phyloP scores from a whole-genome alignment of 2,888 invertebrate genomes.

The Salpingus planirostris region DNA sequence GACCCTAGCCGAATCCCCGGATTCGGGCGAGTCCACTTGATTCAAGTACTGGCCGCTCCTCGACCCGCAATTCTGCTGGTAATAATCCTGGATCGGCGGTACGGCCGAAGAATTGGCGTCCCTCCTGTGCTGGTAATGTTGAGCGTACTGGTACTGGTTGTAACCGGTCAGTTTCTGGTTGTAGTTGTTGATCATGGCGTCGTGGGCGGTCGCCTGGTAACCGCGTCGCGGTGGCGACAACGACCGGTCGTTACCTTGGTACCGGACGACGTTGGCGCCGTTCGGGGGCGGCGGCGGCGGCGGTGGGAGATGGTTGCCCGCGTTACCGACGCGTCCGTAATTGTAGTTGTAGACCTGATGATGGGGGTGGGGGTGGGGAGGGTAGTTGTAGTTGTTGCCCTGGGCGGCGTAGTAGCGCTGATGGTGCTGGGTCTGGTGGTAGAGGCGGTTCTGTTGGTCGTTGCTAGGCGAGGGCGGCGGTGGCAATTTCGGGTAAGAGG shows the following conservation, averaged over 20 bases:
- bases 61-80: conserved; percentile 12
- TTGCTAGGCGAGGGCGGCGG: conserved; percentile 23
- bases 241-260: no score
- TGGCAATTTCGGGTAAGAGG: conserved; percentile 23
- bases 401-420: conserved; percentile 25
- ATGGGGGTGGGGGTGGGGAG: neutral
- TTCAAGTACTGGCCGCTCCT: conserved; percentile 8
- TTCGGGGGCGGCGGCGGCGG: neutral
- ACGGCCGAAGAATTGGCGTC: no score
- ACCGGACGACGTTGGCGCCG: no score
- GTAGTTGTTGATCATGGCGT: no score
- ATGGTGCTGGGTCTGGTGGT: conserved; percentile 18
- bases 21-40: neutral
- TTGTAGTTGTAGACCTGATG: conserved; percentile 4
- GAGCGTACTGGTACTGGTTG: conserved; percentile 27
- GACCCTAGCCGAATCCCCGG: neutral
- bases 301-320: neutral
- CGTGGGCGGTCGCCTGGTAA: no score
- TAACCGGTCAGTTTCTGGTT: no score
- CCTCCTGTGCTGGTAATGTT: conserved; percentile 31
- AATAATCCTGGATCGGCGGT: conserved; percentile 21
- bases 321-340: conserved; percentile 8
- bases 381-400: conserved; percentile 9
- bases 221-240: no score
- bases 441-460: conserved; percentile 29